Conservation (phyloP, 2,888 invertebrate species). For the Dyspetes luteomarginatus region DNA sequence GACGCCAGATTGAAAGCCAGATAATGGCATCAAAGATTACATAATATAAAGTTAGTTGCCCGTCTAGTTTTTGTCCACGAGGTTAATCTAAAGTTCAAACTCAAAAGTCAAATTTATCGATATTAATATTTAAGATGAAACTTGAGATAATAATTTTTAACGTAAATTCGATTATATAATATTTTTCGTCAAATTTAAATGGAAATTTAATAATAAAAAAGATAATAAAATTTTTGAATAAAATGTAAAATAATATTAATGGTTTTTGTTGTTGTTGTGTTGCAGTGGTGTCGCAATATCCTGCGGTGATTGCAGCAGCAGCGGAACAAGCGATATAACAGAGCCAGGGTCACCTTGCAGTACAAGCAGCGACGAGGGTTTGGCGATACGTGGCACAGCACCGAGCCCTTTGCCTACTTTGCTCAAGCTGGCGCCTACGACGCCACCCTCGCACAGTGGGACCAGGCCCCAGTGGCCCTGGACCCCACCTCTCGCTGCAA, state of each 20-base stretch:
- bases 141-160: too few species aligned
- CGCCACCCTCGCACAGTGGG: constrained; percentile 75
- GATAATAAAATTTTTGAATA: too few species aligned
- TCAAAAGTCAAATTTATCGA: too few species aligned
- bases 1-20: too few species aligned
- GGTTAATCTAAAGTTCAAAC: too few species aligned
- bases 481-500: constrained; percentile 81
- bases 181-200: too few species aligned
- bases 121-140: too few species aligned
- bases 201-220: too few species aligned
- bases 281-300: constrained; percentile 93
- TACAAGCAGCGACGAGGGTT: constrained; percentile 86
- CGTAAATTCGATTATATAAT: too few species aligned
- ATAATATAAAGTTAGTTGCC: too few species aligned
- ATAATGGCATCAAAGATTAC: too few species aligned
- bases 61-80: too few species aligned
- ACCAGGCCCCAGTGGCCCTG: constrained; percentile 83
- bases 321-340: constrained; percentile 91
- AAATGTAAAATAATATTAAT: neutral
- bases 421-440: constrained; percentile 78
- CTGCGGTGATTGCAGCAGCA: constrained; percentile 86
- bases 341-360: constrained; percentile 94
- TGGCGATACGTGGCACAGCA: constrained; percentile 75
- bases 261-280: constrained; percentile 68
- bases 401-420: constrained; percentile 77